A percentile compares a stretch with the other conserved stretches of the same genome.
These are phyloP conservation scores for Channa striata DNA, from an alignment of 2,797 vertebrate genomes.

Conservation along the genomic window DNA sequence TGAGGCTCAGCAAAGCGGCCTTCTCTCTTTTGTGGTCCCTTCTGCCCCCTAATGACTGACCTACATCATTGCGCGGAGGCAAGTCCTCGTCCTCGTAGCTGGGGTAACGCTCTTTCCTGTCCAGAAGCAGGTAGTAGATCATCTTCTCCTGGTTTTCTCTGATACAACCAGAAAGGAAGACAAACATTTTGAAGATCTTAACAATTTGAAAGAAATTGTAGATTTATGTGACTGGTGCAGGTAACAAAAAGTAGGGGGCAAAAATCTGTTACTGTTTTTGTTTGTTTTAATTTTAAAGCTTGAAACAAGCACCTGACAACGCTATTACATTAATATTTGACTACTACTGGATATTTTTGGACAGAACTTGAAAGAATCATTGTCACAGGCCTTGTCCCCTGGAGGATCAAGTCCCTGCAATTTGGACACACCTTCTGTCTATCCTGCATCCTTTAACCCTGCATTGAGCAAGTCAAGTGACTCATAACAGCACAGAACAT, in stretches of 20 bases:
- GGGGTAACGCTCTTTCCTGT: conserved; percentile 94
- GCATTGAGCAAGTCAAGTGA: background rate
- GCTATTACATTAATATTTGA: conserved; percentile 5
- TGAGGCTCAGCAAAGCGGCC: conserved; percentile 15
- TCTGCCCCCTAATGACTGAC: conserved; percentile 83
- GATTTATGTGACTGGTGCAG: background rate
- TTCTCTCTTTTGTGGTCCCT: conserved; percentile 38
- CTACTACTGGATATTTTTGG: background rate
- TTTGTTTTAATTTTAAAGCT: background rate
- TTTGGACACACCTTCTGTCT: conserved; percentile 7
- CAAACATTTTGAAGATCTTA: background rate
- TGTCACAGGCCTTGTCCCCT: background rate
- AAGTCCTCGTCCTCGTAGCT: conserved; percentile 95
- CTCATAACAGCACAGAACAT: background rate
- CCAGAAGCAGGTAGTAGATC: conserved; percentile 94
- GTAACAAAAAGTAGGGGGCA: background rate
- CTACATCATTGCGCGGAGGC: conserved; percentile 91
- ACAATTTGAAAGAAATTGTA: background rate
- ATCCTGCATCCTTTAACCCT: conserved; percentile 10
- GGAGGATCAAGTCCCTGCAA: background rate
- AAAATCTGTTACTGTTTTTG: background rate
- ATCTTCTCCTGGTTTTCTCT: conserved; percentile 97
- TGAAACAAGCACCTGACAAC: conserved; percentile 4
- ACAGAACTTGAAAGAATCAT: background rate
- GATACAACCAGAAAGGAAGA: conserved; percentile 1